Percentiles rank a stretch among this genome's conserved stretches.
Evolutionary conservation across 1,140 invertebrate genomes (phyloP).

Genomic region (Drosophila navojoa): DNA sequence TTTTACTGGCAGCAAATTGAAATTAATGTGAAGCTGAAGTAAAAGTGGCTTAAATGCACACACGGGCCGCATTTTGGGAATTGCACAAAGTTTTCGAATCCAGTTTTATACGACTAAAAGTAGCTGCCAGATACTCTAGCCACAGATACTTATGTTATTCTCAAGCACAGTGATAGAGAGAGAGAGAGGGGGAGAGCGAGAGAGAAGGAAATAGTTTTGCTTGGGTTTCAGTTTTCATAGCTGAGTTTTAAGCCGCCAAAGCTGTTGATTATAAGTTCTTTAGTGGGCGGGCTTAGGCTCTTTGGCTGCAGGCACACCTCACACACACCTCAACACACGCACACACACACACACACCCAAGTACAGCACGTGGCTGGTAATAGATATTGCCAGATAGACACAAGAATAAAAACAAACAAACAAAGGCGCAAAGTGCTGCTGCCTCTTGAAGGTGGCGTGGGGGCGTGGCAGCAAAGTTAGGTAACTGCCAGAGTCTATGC

Average conservation of each 20-base stretch:
- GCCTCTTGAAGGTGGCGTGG: neutral
- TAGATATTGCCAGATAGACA: slow-evolving; percentile 18
- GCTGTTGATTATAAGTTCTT: slow-evolving; percentile 79
- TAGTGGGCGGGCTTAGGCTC: slow-evolving; percentile 14
- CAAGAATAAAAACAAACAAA: slow-evolving; percentile 23
- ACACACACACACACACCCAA: slow-evolving; percentile 10
- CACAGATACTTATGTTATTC: slow-evolving; percentile 74
- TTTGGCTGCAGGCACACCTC: slow-evolving; percentile 44
- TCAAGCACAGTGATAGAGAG: slow-evolving; percentile 35
- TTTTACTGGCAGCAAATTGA: slow-evolving; percentile 83
- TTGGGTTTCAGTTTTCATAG: slow-evolving; percentile 58
- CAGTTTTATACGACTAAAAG: slow-evolving; percentile 33
- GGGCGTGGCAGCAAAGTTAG: neutral
- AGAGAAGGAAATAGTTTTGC: slow-evolving; percentile 59
- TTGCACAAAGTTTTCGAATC: slow-evolving; percentile 54
- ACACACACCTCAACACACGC: slow-evolving; percentile 7
- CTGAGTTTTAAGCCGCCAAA: slow-evolving; percentile 71
- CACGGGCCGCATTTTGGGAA: slow-evolving; percentile 83
- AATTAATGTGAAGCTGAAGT: slow-evolving; percentile 83
- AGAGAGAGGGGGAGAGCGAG: no score
- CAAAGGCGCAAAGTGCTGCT: slow-evolving; percentile 32
- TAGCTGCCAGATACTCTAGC: slow-evolving; percentile 31
- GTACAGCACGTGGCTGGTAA: slow-evolving; percentile 30
- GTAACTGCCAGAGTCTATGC: neutral
- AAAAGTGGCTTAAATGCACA: slow-evolving; percentile 83